A percentile compares a stretch with the other conserved stretches of the same genome.
Conservation (phyloP, 2,113 vertebrate genomes). For the Clarias macrocephalus region DNA sequence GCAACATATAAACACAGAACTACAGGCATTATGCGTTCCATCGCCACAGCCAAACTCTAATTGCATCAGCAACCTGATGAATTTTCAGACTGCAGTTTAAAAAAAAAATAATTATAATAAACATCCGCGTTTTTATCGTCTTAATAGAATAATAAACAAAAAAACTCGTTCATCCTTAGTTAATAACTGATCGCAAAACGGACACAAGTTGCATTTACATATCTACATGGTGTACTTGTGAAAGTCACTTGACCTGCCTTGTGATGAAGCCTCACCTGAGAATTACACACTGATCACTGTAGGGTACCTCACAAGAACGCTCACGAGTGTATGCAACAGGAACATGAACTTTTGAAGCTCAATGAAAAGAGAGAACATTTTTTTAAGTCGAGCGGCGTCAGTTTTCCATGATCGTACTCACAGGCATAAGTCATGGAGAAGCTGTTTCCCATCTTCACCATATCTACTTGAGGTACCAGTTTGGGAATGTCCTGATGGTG, state of each 20-base stretch:
- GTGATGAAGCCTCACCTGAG: not conserved
- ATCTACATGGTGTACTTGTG: not conserved
- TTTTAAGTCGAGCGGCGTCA: not conserved
- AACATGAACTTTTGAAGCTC: not conserved
- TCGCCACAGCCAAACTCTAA: not conserved
- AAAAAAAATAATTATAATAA: too few relatives aligned
- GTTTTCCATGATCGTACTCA: constrained; percentile 75
- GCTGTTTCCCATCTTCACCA: constrained; percentile 97
- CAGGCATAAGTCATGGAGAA: constrained; percentile 99
- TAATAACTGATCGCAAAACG: not conserved
- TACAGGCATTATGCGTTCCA: not conserved
- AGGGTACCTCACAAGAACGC: not conserved
- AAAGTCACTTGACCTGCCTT: not conserved
- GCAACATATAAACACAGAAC: not conserved
- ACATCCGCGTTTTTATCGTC: not conserved
- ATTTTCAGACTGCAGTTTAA: not conserved
- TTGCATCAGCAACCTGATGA: not conserved
- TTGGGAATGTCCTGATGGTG: constrained; percentile 97
- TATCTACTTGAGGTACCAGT: constrained; percentile 97
- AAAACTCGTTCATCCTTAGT: not conserved
- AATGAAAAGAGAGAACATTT: not conserved
- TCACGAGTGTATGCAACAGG: not conserved
- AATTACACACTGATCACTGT: not conserved
- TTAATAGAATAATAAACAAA: not conserved
- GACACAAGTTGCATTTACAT: not conserved